These are phyloP conservation scores for Pempheris klunzingeri DNA, from an alignment of 2,797 vertebrate species.

Conservation along the genomic window DNA sequence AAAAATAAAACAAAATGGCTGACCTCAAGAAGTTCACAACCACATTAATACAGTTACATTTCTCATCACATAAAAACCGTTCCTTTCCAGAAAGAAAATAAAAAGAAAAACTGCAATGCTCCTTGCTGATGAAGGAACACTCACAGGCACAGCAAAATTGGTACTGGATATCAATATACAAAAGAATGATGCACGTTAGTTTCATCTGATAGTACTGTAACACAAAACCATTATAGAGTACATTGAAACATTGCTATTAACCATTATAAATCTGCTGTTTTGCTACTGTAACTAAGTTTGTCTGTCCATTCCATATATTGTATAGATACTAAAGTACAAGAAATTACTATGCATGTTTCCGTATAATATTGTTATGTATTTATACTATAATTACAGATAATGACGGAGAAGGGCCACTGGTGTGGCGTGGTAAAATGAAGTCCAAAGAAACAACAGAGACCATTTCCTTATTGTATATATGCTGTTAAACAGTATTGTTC, in stretches of 20 bases:
- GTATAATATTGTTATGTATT: constrained; percentile 87
- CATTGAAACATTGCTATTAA: constrained; percentile 86
- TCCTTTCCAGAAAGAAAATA: constrained; percentile 69
- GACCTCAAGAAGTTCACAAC: constrained; percentile 87
- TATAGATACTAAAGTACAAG: constrained; percentile 91
- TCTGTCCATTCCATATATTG: constrained; percentile 91
- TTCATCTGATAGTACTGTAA: constrained; percentile 89
- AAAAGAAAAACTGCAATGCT: constrained; percentile 77
- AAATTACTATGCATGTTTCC: constrained; percentile 88
- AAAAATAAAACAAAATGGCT: constrained; percentile 74
- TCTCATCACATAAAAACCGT: constrained; percentile 84
- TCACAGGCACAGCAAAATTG: constrained; percentile 86
- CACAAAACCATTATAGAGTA: constrained; percentile 90
- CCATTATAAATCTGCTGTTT: constrained; percentile 88
- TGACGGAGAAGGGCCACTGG: constrained; percentile 82
- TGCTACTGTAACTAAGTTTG: constrained; percentile 92
- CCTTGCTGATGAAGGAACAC: constrained; percentile 67
- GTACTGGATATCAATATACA: constrained; percentile 88
- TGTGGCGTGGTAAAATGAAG: constrained; percentile 82
- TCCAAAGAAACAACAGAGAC: constrained; percentile 75
- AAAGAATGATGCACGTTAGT: constrained; percentile 87
- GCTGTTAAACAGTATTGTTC: constrained; percentile 64
- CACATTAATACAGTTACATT: constrained; percentile 87
- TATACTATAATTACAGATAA: constrained; percentile 87
- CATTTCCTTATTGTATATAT: constrained; percentile 70